Evolutionary conservation across 92 coral and sea anemone species (phyloP).

Genomic region (Epizoanthus scotinus): DNA sequence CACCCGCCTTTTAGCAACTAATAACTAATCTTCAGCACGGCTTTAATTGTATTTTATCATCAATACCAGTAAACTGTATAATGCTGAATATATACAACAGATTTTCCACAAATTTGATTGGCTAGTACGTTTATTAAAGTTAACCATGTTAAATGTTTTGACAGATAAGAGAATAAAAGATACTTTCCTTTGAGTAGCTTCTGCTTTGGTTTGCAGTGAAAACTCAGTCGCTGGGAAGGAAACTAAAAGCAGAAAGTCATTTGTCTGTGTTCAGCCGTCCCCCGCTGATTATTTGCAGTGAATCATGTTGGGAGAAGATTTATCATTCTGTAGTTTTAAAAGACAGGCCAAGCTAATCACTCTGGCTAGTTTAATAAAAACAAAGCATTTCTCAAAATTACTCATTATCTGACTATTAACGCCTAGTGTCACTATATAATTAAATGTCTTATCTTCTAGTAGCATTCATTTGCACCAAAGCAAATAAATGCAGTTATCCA

Average conservation of each 20-base stretch:
- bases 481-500: not conserved
- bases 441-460: constrained; percentile 23
- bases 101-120: constrained; percentile 21
- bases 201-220: not conserved
- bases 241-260: not conserved
- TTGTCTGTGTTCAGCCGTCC: constrained; percentile 1
- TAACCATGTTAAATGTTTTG: constrained; percentile 29
- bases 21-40: not conserved
- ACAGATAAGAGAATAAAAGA: constrained; percentile 36
- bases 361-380: constrained; percentile 38
- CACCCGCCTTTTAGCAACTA: constrained; percentile 16
- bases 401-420: constrained; percentile 55
- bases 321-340: constrained; percentile 42
- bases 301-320: constrained; percentile 29
- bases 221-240: not conserved
- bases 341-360: constrained; percentile 39
- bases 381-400: constrained; percentile 45
- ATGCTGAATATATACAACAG: constrained; percentile 24
- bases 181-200: constrained; percentile 8
- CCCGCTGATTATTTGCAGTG: constrained; percentile 38
- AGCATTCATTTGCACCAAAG: not conserved
- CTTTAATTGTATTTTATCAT: constrained; percentile 18
- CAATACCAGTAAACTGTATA: constrained; percentile 23
- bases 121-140: constrained; percentile 36
- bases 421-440: constrained; percentile 42